Evolutionary conservation across 2,113 vertebrate genomes (phyloP).

Genomic region (Panthera leo): DNA sequence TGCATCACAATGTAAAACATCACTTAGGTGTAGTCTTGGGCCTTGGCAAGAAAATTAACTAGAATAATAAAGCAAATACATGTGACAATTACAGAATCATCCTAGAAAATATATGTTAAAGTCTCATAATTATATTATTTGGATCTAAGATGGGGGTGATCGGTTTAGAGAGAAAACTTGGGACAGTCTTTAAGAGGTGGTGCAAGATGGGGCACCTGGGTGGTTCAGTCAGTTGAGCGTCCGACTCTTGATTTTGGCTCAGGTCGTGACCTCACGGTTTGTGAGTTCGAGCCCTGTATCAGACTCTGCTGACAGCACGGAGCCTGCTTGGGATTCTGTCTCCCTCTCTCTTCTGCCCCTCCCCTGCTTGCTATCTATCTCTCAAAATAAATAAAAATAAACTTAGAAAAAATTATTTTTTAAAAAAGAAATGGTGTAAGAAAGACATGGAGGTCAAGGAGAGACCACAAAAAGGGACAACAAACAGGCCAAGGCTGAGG

Average conservation of each 20-base stretch:
- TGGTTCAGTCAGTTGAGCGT: too few species aligned
- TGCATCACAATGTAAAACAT: background rate
- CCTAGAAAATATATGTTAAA: background rate
- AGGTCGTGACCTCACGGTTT: too few species aligned
- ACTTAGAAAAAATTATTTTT: too few species aligned
- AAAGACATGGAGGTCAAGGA: background rate
- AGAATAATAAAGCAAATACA: slow-evolving; percentile 2
- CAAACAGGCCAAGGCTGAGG: background rate
- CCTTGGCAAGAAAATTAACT: background rate
- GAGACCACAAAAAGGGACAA: background rate
- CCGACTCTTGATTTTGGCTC: too few species aligned
- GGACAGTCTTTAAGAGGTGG: background rate
- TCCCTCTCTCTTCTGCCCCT: too few species aligned
- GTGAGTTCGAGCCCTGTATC: too few species aligned
- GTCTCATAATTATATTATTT: background rate
- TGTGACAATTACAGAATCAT: background rate
- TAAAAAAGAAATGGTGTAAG: background rate
- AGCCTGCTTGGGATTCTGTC: too few species aligned
- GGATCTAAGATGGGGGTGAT: background rate
- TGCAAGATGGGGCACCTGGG: background rate
- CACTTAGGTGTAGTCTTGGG: background rate
- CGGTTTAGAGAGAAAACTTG: background rate
- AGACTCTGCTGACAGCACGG: too few species aligned
- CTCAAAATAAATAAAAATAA: too few species aligned
- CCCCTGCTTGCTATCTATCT: too few species aligned